Percentiles rank a stretch among this genome's conserved stretches.
phyloP scores from a whole-genome alignment of 2,113 vertebrate species.

The Columba janthina region DNA sequence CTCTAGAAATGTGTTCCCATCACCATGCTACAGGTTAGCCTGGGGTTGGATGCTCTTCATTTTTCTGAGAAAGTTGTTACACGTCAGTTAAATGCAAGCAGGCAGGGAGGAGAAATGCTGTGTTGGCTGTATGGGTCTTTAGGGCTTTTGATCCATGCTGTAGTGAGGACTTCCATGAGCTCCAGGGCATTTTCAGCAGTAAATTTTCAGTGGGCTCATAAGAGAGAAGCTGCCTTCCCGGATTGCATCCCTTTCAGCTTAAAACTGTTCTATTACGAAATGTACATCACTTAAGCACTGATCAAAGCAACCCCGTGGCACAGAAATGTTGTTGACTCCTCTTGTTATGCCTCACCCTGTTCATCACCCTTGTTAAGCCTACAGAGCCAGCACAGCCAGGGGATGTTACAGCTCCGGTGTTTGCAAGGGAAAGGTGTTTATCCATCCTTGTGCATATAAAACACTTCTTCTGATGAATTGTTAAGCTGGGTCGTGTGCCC shows the following conservation, averaged over 20 bases:
- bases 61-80: background rate
- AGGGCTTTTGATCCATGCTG: background rate
- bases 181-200: background rate
- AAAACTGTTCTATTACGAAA: background rate
- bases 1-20: background rate
- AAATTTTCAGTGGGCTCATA: background rate
- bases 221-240: background rate
- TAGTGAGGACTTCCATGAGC: background rate
- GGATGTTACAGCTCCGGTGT: background rate
- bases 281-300: background rate
- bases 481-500: background rate
- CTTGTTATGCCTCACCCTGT: background rate
- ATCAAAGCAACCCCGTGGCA: background rate
- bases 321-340: background rate
- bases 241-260: background rate
- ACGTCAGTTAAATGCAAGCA: background rate
- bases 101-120: background rate
- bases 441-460: background rate
- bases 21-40: background rate
- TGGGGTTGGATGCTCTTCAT: background rate
- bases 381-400: background rate
- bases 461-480: background rate
- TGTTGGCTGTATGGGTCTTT: background rate
- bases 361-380: background rate
- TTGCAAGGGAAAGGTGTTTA: background rate